Evolutionary conservation across 2,113 vertebrate species (phyloP).

Genomic region (Speoplatyrhinus poulsoni): DNA sequence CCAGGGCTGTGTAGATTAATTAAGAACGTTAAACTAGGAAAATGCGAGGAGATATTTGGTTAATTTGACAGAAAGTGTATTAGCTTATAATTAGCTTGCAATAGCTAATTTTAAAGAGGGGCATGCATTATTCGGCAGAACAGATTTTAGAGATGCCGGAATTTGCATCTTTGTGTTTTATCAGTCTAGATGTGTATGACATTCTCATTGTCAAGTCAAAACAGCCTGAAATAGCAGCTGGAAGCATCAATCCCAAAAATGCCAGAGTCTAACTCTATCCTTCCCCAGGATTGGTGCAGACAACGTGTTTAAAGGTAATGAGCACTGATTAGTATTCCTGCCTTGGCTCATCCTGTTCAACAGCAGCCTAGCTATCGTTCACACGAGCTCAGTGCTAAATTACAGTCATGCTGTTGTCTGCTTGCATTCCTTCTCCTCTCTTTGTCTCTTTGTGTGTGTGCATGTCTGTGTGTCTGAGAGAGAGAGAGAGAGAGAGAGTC

Average conservation of each 20-base stretch:
- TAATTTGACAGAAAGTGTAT: too few species aligned
- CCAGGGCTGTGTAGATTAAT: too few species aligned
- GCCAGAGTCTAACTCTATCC: conserved; percentile 59
- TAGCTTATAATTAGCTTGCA: too few species aligned
- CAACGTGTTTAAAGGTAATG: conserved; percentile 58
- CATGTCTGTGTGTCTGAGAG: conserved; percentile 25
- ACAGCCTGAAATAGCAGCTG: too few species aligned
- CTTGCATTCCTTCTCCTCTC: conserved; percentile 33
- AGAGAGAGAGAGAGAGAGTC: not conserved
- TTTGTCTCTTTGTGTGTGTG: conserved; percentile 1
- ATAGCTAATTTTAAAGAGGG: too few species aligned
- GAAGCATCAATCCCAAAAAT: conserved; percentile 13
- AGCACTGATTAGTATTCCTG: conserved; percentile 66
- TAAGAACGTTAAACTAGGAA: too few species aligned
- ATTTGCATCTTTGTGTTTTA: too few species aligned
- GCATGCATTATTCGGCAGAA: too few species aligned
- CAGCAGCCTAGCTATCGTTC: conserved; percentile 14
- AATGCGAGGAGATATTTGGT: too few species aligned
- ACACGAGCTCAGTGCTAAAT: conserved; percentile 31
- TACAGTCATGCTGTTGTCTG: conserved; percentile 52
- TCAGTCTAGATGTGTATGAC: too few species aligned
- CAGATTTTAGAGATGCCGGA: too few species aligned
- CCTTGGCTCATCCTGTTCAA: conserved; percentile 10
- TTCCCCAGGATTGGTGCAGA: conserved; percentile 61
- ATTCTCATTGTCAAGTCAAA: too few species aligned